phyloP scores from a whole-genome alignment of 2,113 vertebrate genomes.

The Nothobranchius kuhntae region DNA sequence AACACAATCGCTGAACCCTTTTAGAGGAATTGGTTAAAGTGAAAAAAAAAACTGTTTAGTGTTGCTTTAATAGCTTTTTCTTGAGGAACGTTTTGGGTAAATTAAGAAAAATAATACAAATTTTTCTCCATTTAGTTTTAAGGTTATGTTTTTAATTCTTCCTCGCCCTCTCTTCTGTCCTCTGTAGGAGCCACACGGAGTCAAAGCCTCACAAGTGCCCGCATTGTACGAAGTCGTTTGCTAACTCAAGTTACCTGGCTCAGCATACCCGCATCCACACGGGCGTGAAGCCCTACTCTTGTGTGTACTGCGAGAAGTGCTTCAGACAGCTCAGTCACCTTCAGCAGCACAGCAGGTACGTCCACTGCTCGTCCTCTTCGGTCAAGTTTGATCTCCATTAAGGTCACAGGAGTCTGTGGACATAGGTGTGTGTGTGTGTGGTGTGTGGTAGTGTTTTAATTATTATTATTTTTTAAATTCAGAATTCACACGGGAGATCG shows the following conservation, averaged over 20 bases:
- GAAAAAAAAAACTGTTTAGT: background rate
- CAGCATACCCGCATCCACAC: conserved; percentile 98
- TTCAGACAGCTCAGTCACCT: conserved; percentile 97
- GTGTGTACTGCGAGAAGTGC: conserved; percentile 93
- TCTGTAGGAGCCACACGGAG: conserved; percentile 93
- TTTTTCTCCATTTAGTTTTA: conserved; percentile 4
- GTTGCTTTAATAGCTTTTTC: background rate
- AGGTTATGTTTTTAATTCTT: conserved; percentile 15
- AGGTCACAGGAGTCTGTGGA: conserved; percentile 4
- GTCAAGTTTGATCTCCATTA: conserved; percentile 21
- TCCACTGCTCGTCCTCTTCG: conserved; percentile 18
- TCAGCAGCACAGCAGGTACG: conserved; percentile 98
- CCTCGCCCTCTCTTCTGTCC: conserved; percentile 20
- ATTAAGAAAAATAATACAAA: background rate
- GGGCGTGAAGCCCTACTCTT: conserved; percentile 96
- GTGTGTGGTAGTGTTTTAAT: conserved; percentile 33
- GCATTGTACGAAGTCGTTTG: conserved; percentile 98
- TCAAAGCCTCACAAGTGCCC: conserved; percentile 99
- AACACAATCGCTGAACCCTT: too few relatives aligned
- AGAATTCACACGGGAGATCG: conserved; percentile 98
- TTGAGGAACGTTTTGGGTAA: conserved; percentile 3
- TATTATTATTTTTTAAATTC: conserved; percentile 51
- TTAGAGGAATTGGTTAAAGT: too few relatives aligned
- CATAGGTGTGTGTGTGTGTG: conserved; percentile 11
- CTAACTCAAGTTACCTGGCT: conserved; percentile 98